Conservation (phyloP, 2,888 invertebrate species). For the Tanytarsus gracilentus region DNA sequence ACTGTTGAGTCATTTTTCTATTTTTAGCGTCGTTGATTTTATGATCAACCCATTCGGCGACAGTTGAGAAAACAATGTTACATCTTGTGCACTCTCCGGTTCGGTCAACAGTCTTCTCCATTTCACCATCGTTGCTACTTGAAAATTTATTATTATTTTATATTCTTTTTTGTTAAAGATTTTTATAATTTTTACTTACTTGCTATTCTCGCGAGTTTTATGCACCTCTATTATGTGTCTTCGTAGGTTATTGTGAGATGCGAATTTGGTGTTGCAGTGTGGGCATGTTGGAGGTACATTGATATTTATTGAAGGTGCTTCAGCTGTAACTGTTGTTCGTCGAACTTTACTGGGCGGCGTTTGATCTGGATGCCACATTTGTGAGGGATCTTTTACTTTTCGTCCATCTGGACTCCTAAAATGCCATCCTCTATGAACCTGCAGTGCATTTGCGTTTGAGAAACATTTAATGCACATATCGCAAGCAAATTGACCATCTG, state of each 20-base stretch:
- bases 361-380: slow-evolving; percentile 31
- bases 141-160: no score
- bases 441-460: slow-evolving; percentile 42
- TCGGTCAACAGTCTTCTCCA: slow-evolving; percentile 37
- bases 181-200: neutral
- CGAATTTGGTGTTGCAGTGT: slow-evolving; percentile 42
- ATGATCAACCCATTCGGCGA: slow-evolving; percentile 42
- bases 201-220: slow-evolving; percentile 33
- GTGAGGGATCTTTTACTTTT: slow-evolving; percentile 34
- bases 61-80: slow-evolving; percentile 37
- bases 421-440: slow-evolving; percentile 46
- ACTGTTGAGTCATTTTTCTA: slow-evolving; percentile 35
- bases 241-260: slow-evolving; percentile 42
- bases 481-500: slow-evolving; percentile 39
- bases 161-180: no score
- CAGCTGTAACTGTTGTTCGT: slow-evolving; percentile 3
- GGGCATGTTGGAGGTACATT: slow-evolving; percentile 35
- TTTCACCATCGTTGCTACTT: slow-evolving; percentile 34
- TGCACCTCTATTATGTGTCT: slow-evolving; percentile 43
- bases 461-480: slow-evolving; percentile 43
- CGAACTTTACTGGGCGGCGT: slow-evolving; percentile 28
- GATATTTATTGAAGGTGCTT: neutral
- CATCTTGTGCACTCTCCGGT: slow-evolving; percentile 40
- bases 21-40: slow-evolving; percentile 40
- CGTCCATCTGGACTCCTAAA: slow-evolving; percentile 42